A percentile compares a stretch with the other conserved stretches of the same genome.
Evolutionary conservation across 2,113 vertebrate genomes (phyloP).

Genomic region (Phoenicopterus ruber): DNA sequence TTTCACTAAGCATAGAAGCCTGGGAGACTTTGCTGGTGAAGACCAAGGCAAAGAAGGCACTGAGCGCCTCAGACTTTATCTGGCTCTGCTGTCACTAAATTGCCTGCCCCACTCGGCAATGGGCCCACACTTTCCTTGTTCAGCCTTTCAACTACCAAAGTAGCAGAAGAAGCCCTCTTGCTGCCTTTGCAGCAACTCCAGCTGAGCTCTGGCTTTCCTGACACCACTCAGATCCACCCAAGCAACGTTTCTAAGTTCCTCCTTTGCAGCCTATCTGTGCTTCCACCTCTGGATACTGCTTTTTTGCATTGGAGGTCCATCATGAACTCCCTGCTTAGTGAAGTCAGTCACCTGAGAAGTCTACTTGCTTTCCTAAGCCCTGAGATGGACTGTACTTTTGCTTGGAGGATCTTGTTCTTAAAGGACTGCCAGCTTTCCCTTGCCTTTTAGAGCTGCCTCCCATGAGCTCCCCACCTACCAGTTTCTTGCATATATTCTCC

Average conservation of each 20-base stretch:
- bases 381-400: background rate
- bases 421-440: background rate
- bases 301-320: background rate
- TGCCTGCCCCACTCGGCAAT: background rate
- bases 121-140: background rate
- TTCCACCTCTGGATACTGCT: background rate
- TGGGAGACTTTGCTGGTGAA: background rate
- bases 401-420: background rate
- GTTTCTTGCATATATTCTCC: background rate
- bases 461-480: background rate
- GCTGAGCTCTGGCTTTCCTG: background rate
- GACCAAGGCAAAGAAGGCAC: background rate
- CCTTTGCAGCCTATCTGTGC: background rate
- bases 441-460: background rate
- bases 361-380: background rate
- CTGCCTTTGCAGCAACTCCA: background rate
- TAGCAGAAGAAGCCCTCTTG: background rate
- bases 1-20: background rate
- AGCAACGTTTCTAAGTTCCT: background rate
- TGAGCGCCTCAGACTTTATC: background rate
- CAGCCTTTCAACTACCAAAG: background rate
- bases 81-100: background rate
- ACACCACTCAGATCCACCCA: background rate
- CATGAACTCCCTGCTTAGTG: background rate
- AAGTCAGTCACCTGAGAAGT: background rate